A percentile compares a stretch with the other conserved stretches of the same genome.
Evolutionary conservation across 2,113 vertebrate species (phyloP).

Genomic region (Sander vitreus): DNA sequence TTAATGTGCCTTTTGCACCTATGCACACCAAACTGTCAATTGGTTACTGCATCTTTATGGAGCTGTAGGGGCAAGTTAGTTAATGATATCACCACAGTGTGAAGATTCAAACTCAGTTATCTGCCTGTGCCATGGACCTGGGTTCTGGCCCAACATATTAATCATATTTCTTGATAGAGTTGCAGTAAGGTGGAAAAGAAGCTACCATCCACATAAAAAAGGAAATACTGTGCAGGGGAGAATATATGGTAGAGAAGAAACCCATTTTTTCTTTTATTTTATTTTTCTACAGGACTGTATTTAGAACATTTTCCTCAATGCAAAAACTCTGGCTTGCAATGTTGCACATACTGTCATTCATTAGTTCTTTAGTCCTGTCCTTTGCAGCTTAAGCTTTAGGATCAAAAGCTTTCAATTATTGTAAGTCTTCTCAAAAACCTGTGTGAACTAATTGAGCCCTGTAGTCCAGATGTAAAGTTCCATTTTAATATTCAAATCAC

Average conservation of each 20-base stretch:
- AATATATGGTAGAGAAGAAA: conserved; percentile 1
- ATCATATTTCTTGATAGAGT: conserved; percentile 74
- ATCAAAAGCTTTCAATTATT: conserved; percentile 77
- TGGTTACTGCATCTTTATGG: conserved; percentile 68
- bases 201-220: conserved; percentile 43
- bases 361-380: conserved; percentile 13
- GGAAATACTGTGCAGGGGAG: conserved; percentile 14
- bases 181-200: conserved; percentile 42
- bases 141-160: conserved; percentile 68
- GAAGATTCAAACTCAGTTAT: conserved; percentile 79
- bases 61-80: conserved; percentile 63
- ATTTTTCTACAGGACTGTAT: conserved; percentile 5
- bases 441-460: conserved; percentile 71
- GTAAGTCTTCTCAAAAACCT: conserved; percentile 57
- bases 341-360: conserved; percentile 20
- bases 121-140: conserved; percentile 62
- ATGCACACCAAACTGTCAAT: conserved; percentile 63
- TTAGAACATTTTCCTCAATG: conserved; percentile 22
- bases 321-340: conserved; percentile 29
- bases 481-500: conserved; percentile 72
- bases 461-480: conserved; percentile 65
- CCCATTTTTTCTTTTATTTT: conserved; percentile 7
- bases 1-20: conserved; percentile 73
- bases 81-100: conserved; percentile 73
- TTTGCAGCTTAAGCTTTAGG: conserved; percentile 53